phyloP scores from a whole-genome alignment of 2,797 vertebrate species.

The Dermochelys coriacea region DNA sequence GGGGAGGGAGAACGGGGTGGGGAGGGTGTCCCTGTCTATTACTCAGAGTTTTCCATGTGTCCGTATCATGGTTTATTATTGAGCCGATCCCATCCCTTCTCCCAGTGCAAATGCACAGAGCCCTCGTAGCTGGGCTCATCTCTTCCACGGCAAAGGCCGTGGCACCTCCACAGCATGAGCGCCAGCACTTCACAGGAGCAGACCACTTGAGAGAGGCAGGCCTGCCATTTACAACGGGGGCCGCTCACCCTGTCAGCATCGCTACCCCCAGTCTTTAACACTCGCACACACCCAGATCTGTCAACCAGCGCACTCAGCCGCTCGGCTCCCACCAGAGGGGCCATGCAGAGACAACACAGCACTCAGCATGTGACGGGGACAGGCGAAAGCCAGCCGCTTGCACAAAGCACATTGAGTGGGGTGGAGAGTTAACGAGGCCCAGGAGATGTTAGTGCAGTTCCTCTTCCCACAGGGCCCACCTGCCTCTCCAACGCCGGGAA shows the following conservation, averaged over 20 bases:
- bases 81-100: not conserved
- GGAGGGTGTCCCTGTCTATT: not conserved
- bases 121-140: not conserved
- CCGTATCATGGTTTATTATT: not conserved
- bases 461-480: not conserved
- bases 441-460: not conserved
- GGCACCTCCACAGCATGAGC: not conserved
- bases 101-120: not conserved
- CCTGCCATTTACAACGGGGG: not conserved
- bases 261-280: not conserved
- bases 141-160: not conserved
- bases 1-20: not conserved
- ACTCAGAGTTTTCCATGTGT: too few relatives aligned
- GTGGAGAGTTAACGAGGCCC: slow-evolving; percentile 14
- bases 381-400: not conserved
- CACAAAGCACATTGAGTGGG: not conserved
- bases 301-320: too few relatives aligned
- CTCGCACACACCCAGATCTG: not conserved
- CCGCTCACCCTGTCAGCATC: not conserved
- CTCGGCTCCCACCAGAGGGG: not conserved
- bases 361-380: not conserved
- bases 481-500: not conserved
- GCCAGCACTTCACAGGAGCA: not conserved
- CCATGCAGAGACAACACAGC: not conserved
- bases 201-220: not conserved